A percentile compares a stretch with the other conserved stretches of the same genome.
phyloP scores from a whole-genome alignment of 2,888 invertebrate genomes.

The Capitulum mitella region DNA sequence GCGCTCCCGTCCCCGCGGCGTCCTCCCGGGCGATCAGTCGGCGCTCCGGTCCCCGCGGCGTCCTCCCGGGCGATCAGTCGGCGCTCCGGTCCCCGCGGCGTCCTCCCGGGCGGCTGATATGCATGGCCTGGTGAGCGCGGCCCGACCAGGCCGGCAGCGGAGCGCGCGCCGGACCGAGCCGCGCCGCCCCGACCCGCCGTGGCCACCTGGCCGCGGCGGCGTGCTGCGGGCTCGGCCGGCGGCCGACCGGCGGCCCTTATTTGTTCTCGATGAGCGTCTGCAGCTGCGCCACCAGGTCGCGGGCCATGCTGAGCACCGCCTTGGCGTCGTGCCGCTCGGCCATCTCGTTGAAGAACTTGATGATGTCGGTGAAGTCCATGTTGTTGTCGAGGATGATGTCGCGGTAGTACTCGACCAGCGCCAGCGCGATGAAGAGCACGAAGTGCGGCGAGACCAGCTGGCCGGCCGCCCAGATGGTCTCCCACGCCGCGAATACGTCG shows the following conservation, averaged over 20 bases:
- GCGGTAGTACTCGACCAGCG: slow-evolving; percentile 82
- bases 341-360: slow-evolving; percentile 98
- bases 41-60: too few relatives aligned
- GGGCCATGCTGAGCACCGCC: slow-evolving; percentile 69
- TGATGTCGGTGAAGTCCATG: slow-evolving; percentile 97
- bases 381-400: slow-evolving; percentile 90
- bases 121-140: too few relatives aligned
- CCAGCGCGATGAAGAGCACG: slow-evolving; percentile 85
- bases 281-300: slow-evolving; percentile 78
- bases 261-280: slow-evolving; percentile 90
- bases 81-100: too few relatives aligned
- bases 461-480: slow-evolving; percentile 90
- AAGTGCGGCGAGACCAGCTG: slow-evolving; percentile 79
- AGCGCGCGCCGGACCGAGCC: too few relatives aligned
- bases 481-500: slow-evolving; percentile 90
- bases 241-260: slow-evolving; percentile 45
- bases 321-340: slow-evolving; percentile 86
- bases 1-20: too few relatives aligned
- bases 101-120: too few relatives aligned
- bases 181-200: too few relatives aligned
- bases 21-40: too few relatives aligned
- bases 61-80: too few relatives aligned
- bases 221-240: not conserved
- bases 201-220: too few relatives aligned
- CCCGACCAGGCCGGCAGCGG: too few relatives aligned